Evolutionary conservation across 2,113 vertebrate genomes (phyloP).

Genomic region (Entosphenus tridentatus): DNA sequence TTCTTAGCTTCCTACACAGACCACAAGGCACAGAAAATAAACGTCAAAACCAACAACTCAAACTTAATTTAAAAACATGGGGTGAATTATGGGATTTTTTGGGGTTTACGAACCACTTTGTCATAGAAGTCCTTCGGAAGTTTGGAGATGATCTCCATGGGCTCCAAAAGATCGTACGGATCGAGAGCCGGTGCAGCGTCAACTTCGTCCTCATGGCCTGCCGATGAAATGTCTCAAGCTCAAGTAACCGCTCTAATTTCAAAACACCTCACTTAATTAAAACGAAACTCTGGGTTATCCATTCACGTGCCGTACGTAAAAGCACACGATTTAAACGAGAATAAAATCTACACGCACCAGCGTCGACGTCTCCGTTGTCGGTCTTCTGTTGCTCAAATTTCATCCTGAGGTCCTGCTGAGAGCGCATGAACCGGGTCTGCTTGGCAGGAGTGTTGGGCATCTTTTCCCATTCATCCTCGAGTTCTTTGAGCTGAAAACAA

Average conservation of each 20-base stretch:
- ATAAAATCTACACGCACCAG: no score
- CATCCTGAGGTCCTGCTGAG: conserved; percentile 82
- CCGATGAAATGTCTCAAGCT: neutral
- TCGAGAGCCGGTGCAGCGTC: conserved; percentile 36
- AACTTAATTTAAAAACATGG: neutral
- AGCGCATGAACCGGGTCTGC: conserved; percentile 65
- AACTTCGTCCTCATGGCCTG: conserved; percentile 46
- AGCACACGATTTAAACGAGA: no score
- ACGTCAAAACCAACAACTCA: neutral
- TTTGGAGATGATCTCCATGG: conserved; percentile 82
- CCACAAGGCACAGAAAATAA: conserved; percentile 9
- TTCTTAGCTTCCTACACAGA: conserved; percentile 78
- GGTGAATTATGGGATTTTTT: neutral
- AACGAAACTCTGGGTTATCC: no score
- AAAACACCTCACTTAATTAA: no score
- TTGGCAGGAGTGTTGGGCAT: conserved; percentile 45
- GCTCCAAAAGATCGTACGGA: conserved; percentile 75
- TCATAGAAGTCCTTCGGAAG: conserved; percentile 96
- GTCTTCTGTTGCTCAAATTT: conserved; percentile 78
- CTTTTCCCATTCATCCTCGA: conserved; percentile 94
- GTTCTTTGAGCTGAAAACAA: conserved; percentile 55
- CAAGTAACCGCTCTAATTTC: no score
- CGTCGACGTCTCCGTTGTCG: conserved; percentile 2
- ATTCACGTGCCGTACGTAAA: no score
- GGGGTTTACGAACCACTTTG: conserved; percentile 52